Evolutionary conservation across 2,888 invertebrate genomes (phyloP).

Genomic region (Matsumyia berberina): DNA sequence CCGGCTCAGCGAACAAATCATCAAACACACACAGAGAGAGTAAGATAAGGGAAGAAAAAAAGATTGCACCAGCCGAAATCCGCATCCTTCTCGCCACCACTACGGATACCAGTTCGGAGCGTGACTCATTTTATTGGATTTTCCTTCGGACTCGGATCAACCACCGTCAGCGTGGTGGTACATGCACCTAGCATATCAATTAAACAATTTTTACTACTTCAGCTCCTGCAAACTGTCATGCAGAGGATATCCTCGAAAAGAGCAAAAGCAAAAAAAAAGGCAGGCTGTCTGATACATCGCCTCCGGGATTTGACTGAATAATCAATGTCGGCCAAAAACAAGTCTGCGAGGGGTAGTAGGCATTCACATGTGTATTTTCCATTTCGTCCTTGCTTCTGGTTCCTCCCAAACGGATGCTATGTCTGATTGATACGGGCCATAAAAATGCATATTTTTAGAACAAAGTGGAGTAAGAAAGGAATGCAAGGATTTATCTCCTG

Average conservation of each 20-base stretch:
- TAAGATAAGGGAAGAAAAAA: background rate
- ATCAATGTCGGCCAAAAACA: conserved; percentile 65
- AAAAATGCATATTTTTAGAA: conserved; percentile 61
- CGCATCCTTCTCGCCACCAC: conserved; percentile 27
- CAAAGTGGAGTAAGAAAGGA: conserved; percentile 13
- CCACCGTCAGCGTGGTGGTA: conserved; percentile 46
- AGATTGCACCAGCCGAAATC: background rate
- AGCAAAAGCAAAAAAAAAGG: conserved; percentile 13
- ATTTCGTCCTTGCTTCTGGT: conserved; percentile 18
- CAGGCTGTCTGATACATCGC: conserved; percentile 50
- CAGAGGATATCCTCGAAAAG: conserved; percentile 3
- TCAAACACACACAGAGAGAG: background rate
- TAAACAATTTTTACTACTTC: conserved; percentile 57
- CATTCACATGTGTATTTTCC: conserved; percentile 35
- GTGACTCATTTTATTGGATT: conserved; percentile 65
- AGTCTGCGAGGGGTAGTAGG: conserved; percentile 36
- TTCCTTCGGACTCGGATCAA: conserved; percentile 39
- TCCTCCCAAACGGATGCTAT: conserved; percentile 36
- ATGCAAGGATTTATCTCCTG: conserved; percentile 36
- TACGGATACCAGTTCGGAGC: conserved; percentile 30
- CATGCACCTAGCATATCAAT: conserved; percentile 67
- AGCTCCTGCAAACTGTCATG: conserved; percentile 56
- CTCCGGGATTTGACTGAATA: conserved; percentile 58
- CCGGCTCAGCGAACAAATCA: conserved; percentile 6
- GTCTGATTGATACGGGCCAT: conserved; percentile 67